phyloP scores from a whole-genome alignment of 2,888 invertebrate species.

The Nemapogon koenigi region DNA sequence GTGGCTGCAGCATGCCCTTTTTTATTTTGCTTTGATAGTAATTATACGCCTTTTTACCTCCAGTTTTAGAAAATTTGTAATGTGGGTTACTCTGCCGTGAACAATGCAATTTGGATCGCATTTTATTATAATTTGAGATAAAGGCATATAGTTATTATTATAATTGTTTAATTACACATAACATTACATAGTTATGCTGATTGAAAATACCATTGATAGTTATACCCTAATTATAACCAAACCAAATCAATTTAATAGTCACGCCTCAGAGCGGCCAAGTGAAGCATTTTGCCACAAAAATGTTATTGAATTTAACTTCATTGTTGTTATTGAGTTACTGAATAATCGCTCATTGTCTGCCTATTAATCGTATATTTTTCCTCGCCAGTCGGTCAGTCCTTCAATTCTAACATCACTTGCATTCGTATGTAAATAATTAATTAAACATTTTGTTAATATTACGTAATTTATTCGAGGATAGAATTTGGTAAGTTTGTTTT shows the following conservation, averaged over 20 bases:
- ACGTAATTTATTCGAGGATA: neutral
- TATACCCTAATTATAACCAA: too few species aligned
- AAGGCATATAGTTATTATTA: too few species aligned
- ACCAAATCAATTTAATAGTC: neutral
- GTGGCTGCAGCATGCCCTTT: conserved; percentile 59
- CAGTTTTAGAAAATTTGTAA: too few species aligned
- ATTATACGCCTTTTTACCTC: too few species aligned
- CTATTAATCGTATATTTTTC: conserved; percentile 1
- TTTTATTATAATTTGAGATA: too few species aligned
- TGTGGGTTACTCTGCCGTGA: too few species aligned
- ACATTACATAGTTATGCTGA: too few species aligned
- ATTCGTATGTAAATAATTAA: neutral
- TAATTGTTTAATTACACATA: too few species aligned
- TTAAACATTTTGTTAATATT: neutral
- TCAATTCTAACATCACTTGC: neutral
- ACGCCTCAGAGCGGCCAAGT: neutral
- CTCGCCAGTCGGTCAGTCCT: neutral
- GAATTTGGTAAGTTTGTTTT: conserved; percentile 2
- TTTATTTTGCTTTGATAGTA: conserved; percentile 30
- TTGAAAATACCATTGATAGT: too few species aligned
- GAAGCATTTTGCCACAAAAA: neutral
- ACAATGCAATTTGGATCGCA: too few species aligned
- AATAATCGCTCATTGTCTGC: conserved; percentile 2
- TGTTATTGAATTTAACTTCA: neutral
- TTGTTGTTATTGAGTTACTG: neutral